phyloP scores from a whole-genome alignment of 2,888 invertebrate genomes.

The Limnephilus marmoratus region DNA sequence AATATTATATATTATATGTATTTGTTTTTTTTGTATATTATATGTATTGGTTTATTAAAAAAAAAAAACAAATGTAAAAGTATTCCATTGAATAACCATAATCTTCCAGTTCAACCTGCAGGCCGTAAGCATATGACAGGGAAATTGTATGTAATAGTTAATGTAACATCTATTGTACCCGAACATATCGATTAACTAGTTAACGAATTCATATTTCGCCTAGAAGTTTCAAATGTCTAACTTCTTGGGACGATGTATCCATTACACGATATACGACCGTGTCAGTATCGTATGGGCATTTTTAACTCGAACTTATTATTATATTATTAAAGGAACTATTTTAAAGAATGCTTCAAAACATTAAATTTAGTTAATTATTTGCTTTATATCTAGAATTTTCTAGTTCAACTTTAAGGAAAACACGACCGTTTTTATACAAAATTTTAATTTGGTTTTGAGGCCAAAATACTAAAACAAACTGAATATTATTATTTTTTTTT shows the following conservation, averaged over 20 bases:
- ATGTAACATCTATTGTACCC: background rate
- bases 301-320: background rate
- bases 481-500: too few species aligned
- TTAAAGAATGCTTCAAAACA: too few species aligned
- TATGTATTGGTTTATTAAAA: too few species aligned
- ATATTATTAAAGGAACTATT: too few species aligned
- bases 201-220: constrained; percentile 15
- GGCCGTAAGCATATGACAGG: background rate
- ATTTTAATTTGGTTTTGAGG: too few species aligned
- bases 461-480: too few species aligned
- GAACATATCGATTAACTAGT: constrained; percentile 37
- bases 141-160: background rate
- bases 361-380: too few species aligned
- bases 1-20: too few species aligned
- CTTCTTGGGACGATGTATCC: constrained; percentile 35
- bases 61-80: background rate
- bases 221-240: constrained; percentile 41
- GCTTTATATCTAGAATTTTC: too few species aligned
- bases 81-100: background rate
- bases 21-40: too few species aligned
- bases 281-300: background rate
- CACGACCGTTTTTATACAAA: too few species aligned
- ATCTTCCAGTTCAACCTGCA: background rate
- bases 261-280: constrained; percentile 15
- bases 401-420: too few species aligned